Percentiles rank a stretch among this genome's conserved stretches.
These are phyloP conservation scores for Platalea minor DNA, from an alignment of 2,797 vertebrate genomes.

Conservation along the genomic window DNA sequence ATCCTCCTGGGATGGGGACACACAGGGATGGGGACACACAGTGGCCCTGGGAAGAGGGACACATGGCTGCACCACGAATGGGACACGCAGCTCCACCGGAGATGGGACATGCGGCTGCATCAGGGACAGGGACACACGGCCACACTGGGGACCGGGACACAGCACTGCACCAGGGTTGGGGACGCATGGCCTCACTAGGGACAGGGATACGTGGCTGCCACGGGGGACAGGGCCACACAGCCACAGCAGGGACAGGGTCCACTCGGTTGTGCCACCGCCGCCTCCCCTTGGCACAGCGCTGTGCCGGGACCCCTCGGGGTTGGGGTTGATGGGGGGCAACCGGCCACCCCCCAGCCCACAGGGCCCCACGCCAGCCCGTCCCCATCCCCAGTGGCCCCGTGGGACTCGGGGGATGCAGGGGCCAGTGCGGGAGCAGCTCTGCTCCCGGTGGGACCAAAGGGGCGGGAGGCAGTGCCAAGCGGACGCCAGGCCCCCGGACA, in stretches of 20 bases:
- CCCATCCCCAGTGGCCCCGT: neutral
- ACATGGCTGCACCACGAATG: neutral
- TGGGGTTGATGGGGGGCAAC: neutral
- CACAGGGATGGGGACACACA: neutral
- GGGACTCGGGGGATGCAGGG: neutral
- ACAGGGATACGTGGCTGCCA: neutral
- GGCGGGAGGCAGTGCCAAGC: neutral
- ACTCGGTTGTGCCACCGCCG: neutral
- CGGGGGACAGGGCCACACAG: neutral
- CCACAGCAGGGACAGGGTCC: neutral
- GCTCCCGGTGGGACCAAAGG: neutral
- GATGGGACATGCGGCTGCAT: neutral
- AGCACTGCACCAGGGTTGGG: neutral
- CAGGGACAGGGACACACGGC: neutral
- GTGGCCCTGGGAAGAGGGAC: too few species aligned
- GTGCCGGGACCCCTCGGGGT: neutral
- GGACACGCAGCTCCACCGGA: neutral
- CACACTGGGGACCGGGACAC: neutral
- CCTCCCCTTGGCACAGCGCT: neutral
- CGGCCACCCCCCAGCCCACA: accelerated
- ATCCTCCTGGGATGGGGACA: too few species aligned
- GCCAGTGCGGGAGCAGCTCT: neutral
- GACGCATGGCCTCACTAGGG: accelerated
- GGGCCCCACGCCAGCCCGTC: accelerated
- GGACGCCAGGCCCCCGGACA: neutral